These are phyloP conservation scores for Eudyptes chrysolophus DNA, from an alignment of 2,113 vertebrate genomes.

Conservation along the genomic window DNA sequence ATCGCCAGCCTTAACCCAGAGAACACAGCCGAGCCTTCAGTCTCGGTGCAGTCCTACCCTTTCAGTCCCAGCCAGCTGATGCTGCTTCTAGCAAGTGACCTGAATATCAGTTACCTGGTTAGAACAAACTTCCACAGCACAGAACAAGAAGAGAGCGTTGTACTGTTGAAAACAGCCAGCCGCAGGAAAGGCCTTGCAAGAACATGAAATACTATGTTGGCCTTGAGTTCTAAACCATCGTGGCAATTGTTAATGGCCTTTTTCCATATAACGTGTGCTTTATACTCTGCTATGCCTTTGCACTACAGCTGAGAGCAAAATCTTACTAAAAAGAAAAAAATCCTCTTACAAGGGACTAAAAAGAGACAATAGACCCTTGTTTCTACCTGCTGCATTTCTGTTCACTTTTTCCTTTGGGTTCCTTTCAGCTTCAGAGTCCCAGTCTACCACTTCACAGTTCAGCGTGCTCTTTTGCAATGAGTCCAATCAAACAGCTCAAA, in stretches of 20 bases:
- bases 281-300: fast-evolving
- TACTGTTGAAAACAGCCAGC: neutral
- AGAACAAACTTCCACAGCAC: neutral
- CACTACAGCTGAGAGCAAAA: neutral
- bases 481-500: neutral
- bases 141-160: fast-evolving
- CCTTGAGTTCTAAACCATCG: fast-evolving
- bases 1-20: neutral
- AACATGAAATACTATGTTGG: fast-evolving
- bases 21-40: neutral
- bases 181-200: neutral
- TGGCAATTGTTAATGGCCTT: fast-evolving
- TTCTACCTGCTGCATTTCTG: neutral
- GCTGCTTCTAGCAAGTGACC: neutral
- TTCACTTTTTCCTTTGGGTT: neutral
- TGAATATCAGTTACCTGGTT: neutral
- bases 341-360: neutral
- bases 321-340: neutral
- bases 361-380: neutral
- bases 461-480: fast-evolving
- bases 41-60: neutral
- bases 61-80: neutral
- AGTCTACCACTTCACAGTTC: neutral
- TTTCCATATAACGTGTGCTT: fast-evolving
- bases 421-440: neutral